Percentiles rank a stretch among this genome's conserved stretches.
phyloP scores from a whole-genome alignment of 2,888 invertebrate species.

The Plagodis pulveraria region DNA sequence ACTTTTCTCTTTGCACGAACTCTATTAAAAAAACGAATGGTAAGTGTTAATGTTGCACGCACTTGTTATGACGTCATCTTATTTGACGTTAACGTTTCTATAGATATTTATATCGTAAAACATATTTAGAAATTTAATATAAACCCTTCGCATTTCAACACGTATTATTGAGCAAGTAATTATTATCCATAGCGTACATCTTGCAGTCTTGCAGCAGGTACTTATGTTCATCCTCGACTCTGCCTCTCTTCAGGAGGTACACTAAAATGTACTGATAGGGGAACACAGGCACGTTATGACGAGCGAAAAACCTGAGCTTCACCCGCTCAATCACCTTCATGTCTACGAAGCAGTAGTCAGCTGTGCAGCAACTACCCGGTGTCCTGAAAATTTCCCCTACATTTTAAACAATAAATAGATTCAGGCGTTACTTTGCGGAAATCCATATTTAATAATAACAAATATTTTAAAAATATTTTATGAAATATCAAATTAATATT shows the following conservation, averaged over 20 bases:
- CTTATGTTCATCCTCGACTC: conserved; percentile 72
- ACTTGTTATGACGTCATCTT: too few species aligned
- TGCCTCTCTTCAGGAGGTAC: conserved; percentile 70
- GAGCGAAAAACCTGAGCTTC: conserved; percentile 74
- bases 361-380: conserved; percentile 77
- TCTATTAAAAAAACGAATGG: too few species aligned
- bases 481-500: too few species aligned
- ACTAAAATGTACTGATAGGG: conserved; percentile 78
- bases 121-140: too few species aligned
- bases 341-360: conserved; percentile 79
- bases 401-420: too few species aligned
- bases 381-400: conserved; percentile 54
- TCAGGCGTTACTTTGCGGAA: too few species aligned
- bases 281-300: conserved; percentile 77
- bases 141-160: conserved; percentile 46
- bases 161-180: conserved; percentile 72
- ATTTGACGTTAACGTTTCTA: too few species aligned
- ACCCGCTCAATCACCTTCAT: conserved; percentile 79
- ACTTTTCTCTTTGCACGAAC: too few species aligned
- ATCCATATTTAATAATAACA: too few species aligned
- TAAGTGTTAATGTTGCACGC: too few species aligned
- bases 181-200: conserved; percentile 61
- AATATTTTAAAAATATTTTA: too few species aligned
- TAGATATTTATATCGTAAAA: too few species aligned
- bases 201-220: conserved; percentile 75